A percentile compares a stretch with the other conserved stretches of the same genome.
Conservation (phyloP, 2,888 invertebrate species). For the Scaptomyza parva region DNA sequence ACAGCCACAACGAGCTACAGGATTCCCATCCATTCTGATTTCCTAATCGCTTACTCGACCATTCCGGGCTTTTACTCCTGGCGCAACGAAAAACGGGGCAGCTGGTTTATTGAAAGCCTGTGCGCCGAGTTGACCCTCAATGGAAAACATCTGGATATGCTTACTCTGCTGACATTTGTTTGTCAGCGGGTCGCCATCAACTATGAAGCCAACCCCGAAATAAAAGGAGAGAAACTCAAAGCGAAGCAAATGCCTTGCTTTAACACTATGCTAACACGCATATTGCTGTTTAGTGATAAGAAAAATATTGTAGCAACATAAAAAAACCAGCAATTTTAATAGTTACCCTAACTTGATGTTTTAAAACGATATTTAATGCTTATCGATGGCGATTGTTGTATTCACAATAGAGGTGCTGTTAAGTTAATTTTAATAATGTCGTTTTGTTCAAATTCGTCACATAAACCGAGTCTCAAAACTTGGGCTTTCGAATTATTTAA, state of each 20-base stretch:
- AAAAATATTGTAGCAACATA: conserved; percentile 14
- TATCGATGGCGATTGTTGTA: background rate
- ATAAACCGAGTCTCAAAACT: background rate
- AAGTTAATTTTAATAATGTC: background rate
- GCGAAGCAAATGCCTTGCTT: conserved; percentile 98
- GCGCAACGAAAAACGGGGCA: conserved; percentile 96
- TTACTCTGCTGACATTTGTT: conserved; percentile 94
- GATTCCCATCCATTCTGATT: conserved; percentile 96
- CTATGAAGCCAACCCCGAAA: too few species aligned
- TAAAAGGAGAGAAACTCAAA: conserved; percentile 85
- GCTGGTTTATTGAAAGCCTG: conserved; percentile 98
- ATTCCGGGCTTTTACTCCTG: conserved; percentile 97
- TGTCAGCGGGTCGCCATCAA: conserved; percentile 91
- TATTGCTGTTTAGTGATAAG: conserved; percentile 89
- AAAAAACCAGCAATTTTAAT: background rate
- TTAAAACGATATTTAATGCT: background rate
- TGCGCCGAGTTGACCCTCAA: conserved; percentile 91
- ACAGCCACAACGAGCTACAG: conserved; percentile 88
- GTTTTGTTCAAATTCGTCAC: background rate
- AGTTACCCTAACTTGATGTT: background rate
- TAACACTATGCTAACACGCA: conserved; percentile 94
- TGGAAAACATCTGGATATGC: conserved; percentile 90
- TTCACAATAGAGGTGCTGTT: background rate
- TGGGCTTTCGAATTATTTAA: background rate
- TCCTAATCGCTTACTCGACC: conserved; percentile 96